Evolutionary conservation across 2,797 vertebrate species (phyloP), one percentile per base, ranked within the genome.

Genomic region (Semaprochilodus insignis): DNA sequence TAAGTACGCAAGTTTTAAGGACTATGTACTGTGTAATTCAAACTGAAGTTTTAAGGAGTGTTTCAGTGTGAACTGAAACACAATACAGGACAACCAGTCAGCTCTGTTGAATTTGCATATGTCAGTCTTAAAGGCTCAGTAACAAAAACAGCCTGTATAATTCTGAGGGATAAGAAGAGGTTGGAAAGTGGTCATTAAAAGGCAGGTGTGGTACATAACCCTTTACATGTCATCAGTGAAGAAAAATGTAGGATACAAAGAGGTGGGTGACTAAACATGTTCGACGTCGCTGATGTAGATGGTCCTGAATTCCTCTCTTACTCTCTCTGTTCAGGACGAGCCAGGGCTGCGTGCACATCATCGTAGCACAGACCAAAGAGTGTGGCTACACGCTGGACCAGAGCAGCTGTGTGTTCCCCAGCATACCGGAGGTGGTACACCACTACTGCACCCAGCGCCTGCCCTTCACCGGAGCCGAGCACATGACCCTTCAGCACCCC

Each of bases 291-390:
- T 81, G 78, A 83, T 21, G 2, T 34, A 66, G 23, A 65, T 65
- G 55, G 80, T 52, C 86, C 72, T 34, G 72, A 57, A 84, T 62
- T 6, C 74, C 7, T 76, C 8, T 54, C 21, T 25, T 78, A 63
- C 14, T 80, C 69, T 83, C 11, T 54, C 5, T 76, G 4, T 66
- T 1, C 88, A 95, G 95, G 91, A 95, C 98, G 57, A 98, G 97
- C 87, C 97, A 99, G 88, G 97, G 96, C 48, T 98, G 97, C 6
- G 98, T 98, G 63, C 98, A 98, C 92, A 98, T 99, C 94, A 97
- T 99, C 6, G 96, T 99, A 90, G 97, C 97, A 3, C 97, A 98
- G 94, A 99, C 97, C 59, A 98, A 97, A 87, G 96, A 96, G 89
- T 95, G 89, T 88, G 96, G 95, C 80, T 99, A 96, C 91, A 99